Evolutionary conservation across 2,113 vertebrate genomes (phyloP).

Genomic region (Lepus americanus): DNA sequence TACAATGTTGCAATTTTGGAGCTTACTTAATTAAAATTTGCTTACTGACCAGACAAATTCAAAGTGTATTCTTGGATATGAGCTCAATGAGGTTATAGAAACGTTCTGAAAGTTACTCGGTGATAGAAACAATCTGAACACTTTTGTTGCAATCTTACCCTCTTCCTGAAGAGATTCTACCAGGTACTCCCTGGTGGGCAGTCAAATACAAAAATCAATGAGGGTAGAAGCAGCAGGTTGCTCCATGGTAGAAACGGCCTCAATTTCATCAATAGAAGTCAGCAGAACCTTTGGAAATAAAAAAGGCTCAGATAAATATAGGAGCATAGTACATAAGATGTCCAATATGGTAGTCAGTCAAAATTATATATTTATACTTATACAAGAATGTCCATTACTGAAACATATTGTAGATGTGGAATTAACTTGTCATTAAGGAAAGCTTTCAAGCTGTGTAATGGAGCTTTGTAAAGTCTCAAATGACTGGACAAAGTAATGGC

Average conservation of each 20-base stretch:
- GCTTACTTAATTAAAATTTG: not conserved
- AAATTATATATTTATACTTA: not conserved
- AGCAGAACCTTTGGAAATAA: not conserved
- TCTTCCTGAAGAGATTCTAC: not conserved
- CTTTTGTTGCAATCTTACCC: not conserved
- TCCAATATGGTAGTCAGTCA: not conserved
- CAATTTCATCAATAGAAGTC: slow-evolving; percentile 9
- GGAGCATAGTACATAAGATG: not conserved
- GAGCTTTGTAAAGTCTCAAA: not conserved
- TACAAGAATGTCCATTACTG: not conserved
- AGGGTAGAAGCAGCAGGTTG: not conserved
- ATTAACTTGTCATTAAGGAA: slow-evolving; percentile 10
- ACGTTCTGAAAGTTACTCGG: not conserved
- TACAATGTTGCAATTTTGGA: not conserved
- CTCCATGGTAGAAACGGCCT: not conserved
- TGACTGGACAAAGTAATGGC: not conserved
- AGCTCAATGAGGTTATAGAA: not conserved
- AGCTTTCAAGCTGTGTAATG: not conserved
- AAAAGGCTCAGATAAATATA: not conserved
- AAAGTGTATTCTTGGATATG: not conserved
- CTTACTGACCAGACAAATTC: not conserved
- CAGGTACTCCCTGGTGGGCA: slow-evolving; percentile 31
- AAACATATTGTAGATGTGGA: not conserved
- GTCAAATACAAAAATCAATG: slow-evolving; percentile 62
- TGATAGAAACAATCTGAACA: not conserved